Percentiles rank a stretch among this genome's conserved stretches.
These are phyloP conservation scores for Nycticebus coucang DNA, from an alignment of 2,113 vertebrate genomes.

Conservation along the genomic window DNA sequence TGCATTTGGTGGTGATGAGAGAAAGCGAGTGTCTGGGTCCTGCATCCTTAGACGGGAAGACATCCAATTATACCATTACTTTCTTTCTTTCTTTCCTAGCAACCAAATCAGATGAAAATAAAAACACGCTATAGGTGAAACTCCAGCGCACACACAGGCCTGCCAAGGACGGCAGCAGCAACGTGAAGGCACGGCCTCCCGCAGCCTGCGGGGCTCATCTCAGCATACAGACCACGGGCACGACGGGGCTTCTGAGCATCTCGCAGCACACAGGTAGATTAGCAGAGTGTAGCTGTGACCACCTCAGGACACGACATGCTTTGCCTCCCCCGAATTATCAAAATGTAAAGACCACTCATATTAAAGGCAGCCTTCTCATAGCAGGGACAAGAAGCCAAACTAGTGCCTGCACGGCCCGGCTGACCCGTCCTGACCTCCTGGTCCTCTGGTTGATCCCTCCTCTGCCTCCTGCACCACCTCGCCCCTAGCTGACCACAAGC, in stretches of 20 bases:
- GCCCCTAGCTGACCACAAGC: neutral
- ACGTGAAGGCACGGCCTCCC: rapidly evolving
- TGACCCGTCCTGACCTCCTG: too few relatives aligned
- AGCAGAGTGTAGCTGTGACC: neutral
- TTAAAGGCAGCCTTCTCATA: neutral
- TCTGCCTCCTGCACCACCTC: neutral
- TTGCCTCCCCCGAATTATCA: neutral
- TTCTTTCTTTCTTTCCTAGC: too few relatives aligned
- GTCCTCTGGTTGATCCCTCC: neutral
- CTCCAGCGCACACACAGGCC: rapidly evolving
- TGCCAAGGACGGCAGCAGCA: neutral
- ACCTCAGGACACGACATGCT: neutral
- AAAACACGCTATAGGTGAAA: neutral
- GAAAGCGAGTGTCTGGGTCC: neutral
- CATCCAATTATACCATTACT: too few relatives aligned
- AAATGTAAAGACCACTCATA: neutral
- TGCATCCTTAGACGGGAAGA: neutral
- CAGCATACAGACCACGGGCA: rapidly evolving
- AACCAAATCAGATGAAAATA: neutral
- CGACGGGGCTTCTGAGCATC: rapidly evolving
- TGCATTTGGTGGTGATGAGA: rapidly evolving
- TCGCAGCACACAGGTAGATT: too few relatives aligned
- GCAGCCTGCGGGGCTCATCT: neutral
- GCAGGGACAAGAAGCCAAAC: neutral
- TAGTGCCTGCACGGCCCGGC: too few relatives aligned